Base-by-base conservation (phyloP, 2,113 vertebrate genomes). In the Polypterus senegalus region DNA sequence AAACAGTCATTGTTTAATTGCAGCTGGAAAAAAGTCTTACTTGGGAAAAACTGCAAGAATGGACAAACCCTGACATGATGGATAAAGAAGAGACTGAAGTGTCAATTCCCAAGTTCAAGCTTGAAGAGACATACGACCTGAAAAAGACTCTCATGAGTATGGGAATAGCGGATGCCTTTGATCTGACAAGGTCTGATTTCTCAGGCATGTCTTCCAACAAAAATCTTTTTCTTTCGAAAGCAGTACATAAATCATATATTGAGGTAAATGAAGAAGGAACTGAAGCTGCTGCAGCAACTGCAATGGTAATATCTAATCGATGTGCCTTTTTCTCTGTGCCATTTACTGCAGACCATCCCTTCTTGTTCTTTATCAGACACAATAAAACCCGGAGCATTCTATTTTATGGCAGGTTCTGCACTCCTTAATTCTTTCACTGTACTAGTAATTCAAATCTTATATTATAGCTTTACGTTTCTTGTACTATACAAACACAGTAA, bases 221-320 rank as follows among this genome's bases (percentile, higher is more conserved):
- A 1, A 74, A 89, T 57, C 74, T 97, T 57, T 72, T 75, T 6
- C 66, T 96, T 66, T 94, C 91, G 6, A 64, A 90, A 46, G 83
- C 94, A 47, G 71, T 91, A 69, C 93, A 97, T 74, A 92, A 92
- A 69, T 76, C 91, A 49, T 91, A 91, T 46, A 74, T 93, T 51
- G 92, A 95, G 49, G 81, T 97, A 59, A 94, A 85, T 5, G 92
- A 97, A 68, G 84, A 92, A 70, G 92, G 93, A 7, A 94, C 90
- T 0, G 89, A 96, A 69, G 91, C 93, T 0, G 78, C 87, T 0
- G 91, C 82, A 5, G 85, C 87, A 53, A 88, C 89, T 1, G 89
- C 69, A 5, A 82, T 60, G 1, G 2, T 82, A 47, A 65, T 92
- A 70, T 63, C 61, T 60, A 1, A 73, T 10, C 78, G 87, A 56